Conservation (phyloP, 2,113 vertebrate genomes). For the Axis porcinus region DNA sequence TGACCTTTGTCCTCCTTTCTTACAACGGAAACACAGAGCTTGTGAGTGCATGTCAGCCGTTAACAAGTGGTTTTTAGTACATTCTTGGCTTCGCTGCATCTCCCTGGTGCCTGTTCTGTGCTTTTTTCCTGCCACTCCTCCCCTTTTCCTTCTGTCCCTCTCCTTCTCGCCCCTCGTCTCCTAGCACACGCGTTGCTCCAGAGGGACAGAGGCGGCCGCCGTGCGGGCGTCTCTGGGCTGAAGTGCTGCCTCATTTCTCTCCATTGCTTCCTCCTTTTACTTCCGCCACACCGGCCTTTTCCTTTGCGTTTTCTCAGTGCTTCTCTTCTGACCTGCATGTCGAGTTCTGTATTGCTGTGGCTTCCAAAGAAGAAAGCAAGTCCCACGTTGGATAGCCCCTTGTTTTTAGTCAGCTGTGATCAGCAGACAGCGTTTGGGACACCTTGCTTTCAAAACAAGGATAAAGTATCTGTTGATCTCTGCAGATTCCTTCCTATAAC, state of each 20-base stretch:
- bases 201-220: slow-evolving; percentile 60
- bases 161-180: slow-evolving; percentile 55
- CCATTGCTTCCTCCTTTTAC: slow-evolving; percentile 69
- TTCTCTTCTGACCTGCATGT: slow-evolving; percentile 82
- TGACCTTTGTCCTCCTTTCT: slow-evolving; percentile 80
- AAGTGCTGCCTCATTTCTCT: slow-evolving; percentile 75
- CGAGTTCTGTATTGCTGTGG: slow-evolving; percentile 81
- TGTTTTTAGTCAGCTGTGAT: slow-evolving; percentile 46
- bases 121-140: slow-evolving; percentile 73
- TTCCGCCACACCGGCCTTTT: slow-evolving; percentile 71
- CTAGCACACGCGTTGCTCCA: slow-evolving; percentile 57
- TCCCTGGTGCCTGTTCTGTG: slow-evolving; percentile 89
- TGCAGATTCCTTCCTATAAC: slow-evolving; percentile 17
- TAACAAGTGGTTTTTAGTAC: slow-evolving; percentile 90
- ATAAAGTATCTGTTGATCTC: background rate
- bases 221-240: slow-evolving; percentile 59
- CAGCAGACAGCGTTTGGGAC: slow-evolving; percentile 39
- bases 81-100: slow-evolving; percentile 90
- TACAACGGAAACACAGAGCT: slow-evolving; percentile 87
- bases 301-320: slow-evolving; percentile 73
- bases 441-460: slow-evolving; percentile 47
- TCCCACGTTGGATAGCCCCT: slow-evolving; percentile 34
- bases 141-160: slow-evolving; percentile 57
- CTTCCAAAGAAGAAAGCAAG: slow-evolving; percentile 70
- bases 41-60: slow-evolving; percentile 94